Percentiles rank a stretch among this genome's conserved stretches.
Evolutionary conservation across 2,113 vertebrate genomes (phyloP).

Genomic region (Columba livia): DNA sequence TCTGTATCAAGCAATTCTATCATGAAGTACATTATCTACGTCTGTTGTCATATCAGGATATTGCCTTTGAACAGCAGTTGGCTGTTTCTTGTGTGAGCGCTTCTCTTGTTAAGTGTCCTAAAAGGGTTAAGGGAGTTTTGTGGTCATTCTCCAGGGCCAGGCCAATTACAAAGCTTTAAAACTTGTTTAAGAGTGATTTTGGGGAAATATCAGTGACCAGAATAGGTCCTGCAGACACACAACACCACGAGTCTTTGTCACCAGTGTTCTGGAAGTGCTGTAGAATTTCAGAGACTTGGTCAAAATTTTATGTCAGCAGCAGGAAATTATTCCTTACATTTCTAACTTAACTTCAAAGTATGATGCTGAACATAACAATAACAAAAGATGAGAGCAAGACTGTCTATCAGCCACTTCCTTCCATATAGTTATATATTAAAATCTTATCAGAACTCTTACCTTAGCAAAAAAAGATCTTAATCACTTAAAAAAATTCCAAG

Average conservation of each 20-base stretch:
- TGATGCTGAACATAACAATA: not conserved
- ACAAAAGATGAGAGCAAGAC: not conserved
- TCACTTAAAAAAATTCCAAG: slow-evolving; percentile 20
- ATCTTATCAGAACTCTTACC: slow-evolving; percentile 40
- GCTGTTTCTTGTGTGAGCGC: not conserved
- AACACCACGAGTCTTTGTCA: not conserved
- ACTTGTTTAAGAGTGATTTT: not conserved
- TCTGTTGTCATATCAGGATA: slow-evolving; percentile 36
- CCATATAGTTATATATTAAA: not conserved
- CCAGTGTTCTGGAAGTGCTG: not conserved
- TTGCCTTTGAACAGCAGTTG: slow-evolving; percentile 28
- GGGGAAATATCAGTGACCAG: not conserved
- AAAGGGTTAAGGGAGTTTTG: slow-evolving; percentile 4
- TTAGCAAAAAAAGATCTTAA: not conserved
- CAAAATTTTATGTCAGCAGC: not conserved
- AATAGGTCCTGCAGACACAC: not conserved
- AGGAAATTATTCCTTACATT: not conserved
- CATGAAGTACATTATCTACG: slow-evolving; percentile 22
- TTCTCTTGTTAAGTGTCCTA: not conserved
- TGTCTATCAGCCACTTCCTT: not conserved
- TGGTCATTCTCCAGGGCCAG: not conserved
- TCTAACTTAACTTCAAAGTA: not conserved
- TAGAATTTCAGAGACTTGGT: not conserved
- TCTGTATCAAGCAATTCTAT: slow-evolving; percentile 42
- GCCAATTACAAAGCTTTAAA: not conserved